These are phyloP conservation scores for Lithobates sylvaticus DNA, from an alignment of 2,797 vertebrate species.

Conservation along the genomic window DNA sequence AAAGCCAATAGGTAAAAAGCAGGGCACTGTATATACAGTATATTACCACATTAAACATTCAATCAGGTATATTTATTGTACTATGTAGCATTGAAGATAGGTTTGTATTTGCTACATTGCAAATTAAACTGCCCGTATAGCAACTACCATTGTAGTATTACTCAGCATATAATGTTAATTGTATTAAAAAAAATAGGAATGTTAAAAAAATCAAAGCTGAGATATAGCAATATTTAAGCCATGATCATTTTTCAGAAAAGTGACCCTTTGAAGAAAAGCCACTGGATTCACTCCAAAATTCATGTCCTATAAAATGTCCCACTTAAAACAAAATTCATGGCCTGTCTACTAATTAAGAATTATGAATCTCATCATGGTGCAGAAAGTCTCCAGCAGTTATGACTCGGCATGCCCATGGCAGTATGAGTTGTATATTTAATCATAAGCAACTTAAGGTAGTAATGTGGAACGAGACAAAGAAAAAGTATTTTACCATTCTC, in stretches of 20 bases:
- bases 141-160: neutral
- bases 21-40: no score
- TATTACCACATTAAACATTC: no score
- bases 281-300: constrained; percentile 36
- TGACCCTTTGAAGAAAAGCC: constrained; percentile 51
- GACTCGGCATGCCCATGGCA: neutral
- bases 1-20: no score
- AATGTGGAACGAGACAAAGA: neutral
- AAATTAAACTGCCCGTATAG: neutral
- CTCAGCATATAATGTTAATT: neutral
- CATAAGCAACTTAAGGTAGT: constrained; percentile 16
- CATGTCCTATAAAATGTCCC: constrained; percentile 8
- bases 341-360: constrained; percentile 50
- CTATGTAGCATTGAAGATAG: neutral
- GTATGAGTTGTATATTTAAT: neutral
- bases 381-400: constrained; percentile 24
- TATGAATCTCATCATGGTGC: constrained; percentile 39
- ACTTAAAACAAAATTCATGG: constrained; percentile 34
- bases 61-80: no score
- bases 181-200: neutral
- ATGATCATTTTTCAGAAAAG: constrained; percentile 33
- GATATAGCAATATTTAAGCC: constrained; percentile 13
- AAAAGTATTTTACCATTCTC: neutral
- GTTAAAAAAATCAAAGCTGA: neutral
- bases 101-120: neutral